Base-by-base conservation (phyloP, 2,888 invertebrate species). In the Stenotaenia linearis region DNA sequence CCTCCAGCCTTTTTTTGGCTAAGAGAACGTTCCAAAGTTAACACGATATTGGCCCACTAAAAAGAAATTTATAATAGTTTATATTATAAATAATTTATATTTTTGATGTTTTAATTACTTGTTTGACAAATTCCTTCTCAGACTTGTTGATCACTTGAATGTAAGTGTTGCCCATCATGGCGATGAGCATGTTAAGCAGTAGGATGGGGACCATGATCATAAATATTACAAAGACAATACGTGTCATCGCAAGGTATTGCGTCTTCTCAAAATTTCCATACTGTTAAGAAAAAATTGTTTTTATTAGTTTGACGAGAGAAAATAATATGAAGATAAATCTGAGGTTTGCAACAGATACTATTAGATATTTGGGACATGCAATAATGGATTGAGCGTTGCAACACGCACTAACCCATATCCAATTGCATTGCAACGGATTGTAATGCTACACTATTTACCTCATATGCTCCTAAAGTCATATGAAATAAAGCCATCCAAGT, bases 151-250 rank as follows among this genome's bases (percentile, higher is more conserved):
- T 99, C 80, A 99, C 97, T 83, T 95, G 95, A 0, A 97, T 96
- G 86, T 99, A 99, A 0, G 99, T 99, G 87, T 98, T 98, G 40
- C 98, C 98, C 98, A 99, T 99, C 98, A 98, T 99, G 82, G 99
- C 99, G 82, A 99, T 99, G 87, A 99, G 90, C 92, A 93, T 98
- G 91, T 98, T 98, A 15, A 98, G 90, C 84, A 98, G 88, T 77
- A 98, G 88, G 84, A 98, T 98, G 0, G 98, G 98, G 81, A 98
- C 97, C 83, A 98, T 92, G 80, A 99, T 95, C 97, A 98, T 98
- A 86, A 98, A 99, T 80, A 97, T 89, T 0, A 96, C 93, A 86
- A 99, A 99, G n/a, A 98, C 95, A 0, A 95, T 92, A 88, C 98
- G 98, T 28, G 96, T 94, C 81, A 98, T 88, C 82, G 93, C 92